Conservation (phyloP, 2,888 invertebrate species). For the Polyommatus iphigenia region DNA sequence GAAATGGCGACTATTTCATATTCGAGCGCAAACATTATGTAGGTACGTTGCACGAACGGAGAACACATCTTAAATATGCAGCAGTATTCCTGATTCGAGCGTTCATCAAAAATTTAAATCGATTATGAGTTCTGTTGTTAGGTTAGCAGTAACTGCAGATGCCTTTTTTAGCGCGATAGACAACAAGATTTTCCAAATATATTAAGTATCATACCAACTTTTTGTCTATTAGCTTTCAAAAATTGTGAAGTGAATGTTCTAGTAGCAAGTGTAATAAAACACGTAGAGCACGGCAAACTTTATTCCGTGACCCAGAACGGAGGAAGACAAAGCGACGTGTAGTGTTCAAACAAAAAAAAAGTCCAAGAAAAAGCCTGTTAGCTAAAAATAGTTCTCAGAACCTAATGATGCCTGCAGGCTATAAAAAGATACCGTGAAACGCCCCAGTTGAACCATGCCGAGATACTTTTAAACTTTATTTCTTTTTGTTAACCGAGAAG, state of each 20-base stretch:
- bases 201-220: no score
- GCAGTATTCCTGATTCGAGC: not conserved
- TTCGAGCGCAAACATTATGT: constrained; percentile 47
- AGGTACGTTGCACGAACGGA: not conserved
- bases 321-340: constrained; percentile 24
- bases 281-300: not conserved
- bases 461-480: constrained; percentile 29
- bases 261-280: not conserved
- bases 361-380: constrained; percentile 33
- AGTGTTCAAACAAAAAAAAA: constrained; percentile 32
- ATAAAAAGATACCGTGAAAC: constrained; percentile 31
- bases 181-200: no score
- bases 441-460: constrained; percentile 24
- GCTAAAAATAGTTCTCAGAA: constrained; percentile 33
- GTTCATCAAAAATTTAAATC: constrained; percentile 1
- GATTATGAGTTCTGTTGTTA: constrained; percentile 4
- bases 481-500: constrained; percentile 17
- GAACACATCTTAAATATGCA: not conserved
- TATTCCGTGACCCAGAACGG: constrained; percentile 28
- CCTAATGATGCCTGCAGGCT: constrained; percentile 34
- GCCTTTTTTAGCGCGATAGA: no score
- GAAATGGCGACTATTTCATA: constrained; percentile 54
- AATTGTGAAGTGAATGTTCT: not conserved
- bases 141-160: no score
- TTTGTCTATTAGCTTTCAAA: no score